Percentiles rank a stretch among this genome's conserved stretches.
phyloP scores from a whole-genome alignment of 2,113 vertebrate genomes.

The Poeciliopsis turrubarensis region DNA sequence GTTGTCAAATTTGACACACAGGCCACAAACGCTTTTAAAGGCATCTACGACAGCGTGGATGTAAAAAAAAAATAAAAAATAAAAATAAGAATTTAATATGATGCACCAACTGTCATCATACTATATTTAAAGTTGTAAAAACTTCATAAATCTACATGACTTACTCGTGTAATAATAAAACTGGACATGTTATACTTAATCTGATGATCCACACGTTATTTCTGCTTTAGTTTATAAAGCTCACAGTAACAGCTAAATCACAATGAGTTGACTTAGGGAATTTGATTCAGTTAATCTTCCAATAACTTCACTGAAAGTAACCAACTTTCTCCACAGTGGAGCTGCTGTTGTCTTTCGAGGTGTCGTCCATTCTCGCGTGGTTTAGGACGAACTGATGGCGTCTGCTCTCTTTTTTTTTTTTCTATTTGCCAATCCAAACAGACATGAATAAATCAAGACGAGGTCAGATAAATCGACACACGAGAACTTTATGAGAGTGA shows the following conservation, averaged over 20 bases:
- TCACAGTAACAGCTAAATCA: too few relatives aligned
- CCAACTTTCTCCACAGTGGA: not conserved
- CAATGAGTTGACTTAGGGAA: not conserved
- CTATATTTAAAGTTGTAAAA: not conserved
- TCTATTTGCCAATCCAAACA: conserved; percentile 10
- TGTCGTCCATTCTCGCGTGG: too few relatives aligned
- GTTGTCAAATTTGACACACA: not conserved
- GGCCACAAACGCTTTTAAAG: not conserved
- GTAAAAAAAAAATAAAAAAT: too few relatives aligned
- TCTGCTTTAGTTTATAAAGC: too few relatives aligned
- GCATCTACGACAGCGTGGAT: not conserved
- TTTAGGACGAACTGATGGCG: too few relatives aligned
- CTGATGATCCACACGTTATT: too few relatives aligned
- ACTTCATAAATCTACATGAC: not conserved
- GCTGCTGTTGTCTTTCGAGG: too few relatives aligned
- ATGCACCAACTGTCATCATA: not conserved
- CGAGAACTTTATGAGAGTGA: conserved; percentile 1
- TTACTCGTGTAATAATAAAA: not conserved
- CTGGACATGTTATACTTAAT: not conserved
- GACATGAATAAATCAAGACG: conserved; percentile 18
- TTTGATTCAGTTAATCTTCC: not conserved
- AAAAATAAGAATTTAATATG: not conserved
- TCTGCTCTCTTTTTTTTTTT: too few relatives aligned
- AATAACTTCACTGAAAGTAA: not conserved
- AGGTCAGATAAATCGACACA: conserved; percentile 13